Evolutionary conservation across 2,113 vertebrate species (phyloP), one percentile per base, ranked within the genome.

Genomic region (Percina caprodes): DNA sequence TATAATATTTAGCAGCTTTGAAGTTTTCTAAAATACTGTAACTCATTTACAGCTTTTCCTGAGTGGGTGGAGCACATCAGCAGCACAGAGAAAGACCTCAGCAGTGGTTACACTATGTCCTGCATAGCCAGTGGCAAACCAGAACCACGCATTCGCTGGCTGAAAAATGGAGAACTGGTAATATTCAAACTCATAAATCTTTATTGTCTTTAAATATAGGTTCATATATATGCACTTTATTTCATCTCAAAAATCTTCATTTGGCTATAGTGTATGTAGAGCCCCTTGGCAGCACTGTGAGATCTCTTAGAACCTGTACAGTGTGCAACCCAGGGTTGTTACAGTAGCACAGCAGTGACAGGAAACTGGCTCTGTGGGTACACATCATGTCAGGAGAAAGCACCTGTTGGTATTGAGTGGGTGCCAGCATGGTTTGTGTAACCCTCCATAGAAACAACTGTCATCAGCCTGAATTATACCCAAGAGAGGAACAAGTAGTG

Each of bases 1-100:
- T 52, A 13, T 77, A 15, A 58, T 42, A 74, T 75, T 69, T 19
- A 45, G 66, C 35, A 52, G 51, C 68, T 70, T 80, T 84, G 24
- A 60, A 12, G 33, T 66, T 82, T 65, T 24, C 24, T 33, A 21
- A 58, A 70, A 66, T 3, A 21, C 14, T 61, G 3, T 45, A n/a
- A 63, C 45, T 71, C 23, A 12, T 85, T 86, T 93, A 59, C 87
- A 99, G 98, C 97, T 54, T 94, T 94, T 91, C 98, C 98, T 2
- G 96, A 98, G 89, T 99, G 97, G 98, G 95, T 96, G 69, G 96
- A 97, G 86, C 95, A 96, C 86, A 97, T 99, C 89, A 96, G 94
- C 84, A 97, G 96, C 92, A 96, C 94, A n/a, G 97, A 99, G 80
- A 94, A 90, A 88, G 97, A 98, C 88, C 96, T 99, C 75, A 90